Base-by-base conservation (phyloP, 1,140 invertebrate genomes). In the Drosophila ohnishii region DNA sequence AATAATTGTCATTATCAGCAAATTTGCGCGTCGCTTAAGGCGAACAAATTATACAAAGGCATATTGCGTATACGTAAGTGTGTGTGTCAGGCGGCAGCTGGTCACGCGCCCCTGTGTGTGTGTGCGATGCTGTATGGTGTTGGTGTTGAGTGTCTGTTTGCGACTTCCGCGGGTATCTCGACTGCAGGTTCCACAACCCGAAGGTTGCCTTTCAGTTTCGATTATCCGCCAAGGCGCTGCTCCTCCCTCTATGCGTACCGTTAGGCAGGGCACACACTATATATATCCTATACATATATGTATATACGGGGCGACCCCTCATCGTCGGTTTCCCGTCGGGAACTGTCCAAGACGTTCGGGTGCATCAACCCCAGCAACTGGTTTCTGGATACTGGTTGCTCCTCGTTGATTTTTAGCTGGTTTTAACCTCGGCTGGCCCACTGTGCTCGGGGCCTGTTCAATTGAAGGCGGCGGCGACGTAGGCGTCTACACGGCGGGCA, bases 401-500 rank as follows among this genome's bases (percentile, higher is more conserved):
- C 50, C 50, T 53, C 50, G 13, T 5, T 53, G n/a, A 5, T 50
- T 64, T 71, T 42, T 45, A 59, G 58, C 40, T 56, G 58, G 56
- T 77, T 83, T 57, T 53, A 78, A 67, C 63, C 72, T 73, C 34
- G 51, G 67, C 69, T 77, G 83, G 79, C 83, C 84, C 67, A 80
- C 78, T 86, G 78, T 87, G 50, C 30, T 39, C 34, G 70, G 84
- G 80, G 73, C 53, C 63, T 60, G 75, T 74, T 86, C 79, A 84
- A 72, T 84, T 76, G 5, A 37, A 14, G 51, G 51, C 39, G 19
- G 51, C 34, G 51, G 32, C 34, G 19, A 22, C 51, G 34, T 19
- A 7, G 48, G 48, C 28, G 28, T 73, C 92, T 93, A 94, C 92
- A 94, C 92, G 64, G 93, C 93, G 22, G 94, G 94, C 57, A 94